phyloP scores from a whole-genome alignment of 2,797 vertebrate species.

The Tympanoctomys barrerae region DNA sequence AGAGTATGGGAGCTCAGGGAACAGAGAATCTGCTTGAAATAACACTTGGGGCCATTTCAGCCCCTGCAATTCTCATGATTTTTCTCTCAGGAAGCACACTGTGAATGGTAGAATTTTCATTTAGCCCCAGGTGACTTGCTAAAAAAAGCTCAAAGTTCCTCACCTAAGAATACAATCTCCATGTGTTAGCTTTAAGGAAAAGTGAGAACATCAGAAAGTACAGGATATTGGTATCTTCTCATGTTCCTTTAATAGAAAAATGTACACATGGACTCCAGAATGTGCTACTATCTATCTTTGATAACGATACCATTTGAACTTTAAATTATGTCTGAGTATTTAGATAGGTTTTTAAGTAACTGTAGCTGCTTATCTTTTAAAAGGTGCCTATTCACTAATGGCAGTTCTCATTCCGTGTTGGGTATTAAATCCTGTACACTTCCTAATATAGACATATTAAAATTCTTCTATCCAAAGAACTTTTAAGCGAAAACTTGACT shows the following conservation, averaged over 20 bases:
- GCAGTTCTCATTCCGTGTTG: slow-evolving; percentile 12
- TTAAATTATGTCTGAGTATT: slow-evolving; percentile 61
- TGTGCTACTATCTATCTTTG: not conserved
- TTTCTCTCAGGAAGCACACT: slow-evolving; percentile 45
- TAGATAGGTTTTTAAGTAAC: slow-evolving; percentile 58
- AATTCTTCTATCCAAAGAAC: slow-evolving; percentile 62
- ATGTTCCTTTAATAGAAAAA: not conserved
- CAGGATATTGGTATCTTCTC: not conserved
- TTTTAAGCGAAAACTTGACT: slow-evolving; percentile 54
- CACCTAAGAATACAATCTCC: slow-evolving; percentile 51
- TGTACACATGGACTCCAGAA: not conserved
- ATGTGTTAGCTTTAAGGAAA: slow-evolving; percentile 31
- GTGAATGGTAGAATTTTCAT: slow-evolving; percentile 32
- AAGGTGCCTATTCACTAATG: not conserved
- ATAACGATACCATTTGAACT: slow-evolving; percentile 56
- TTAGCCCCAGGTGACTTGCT: slow-evolving; percentile 58
- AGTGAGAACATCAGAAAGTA: slow-evolving; percentile 42
- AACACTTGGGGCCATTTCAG: not conserved
- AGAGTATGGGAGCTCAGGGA: not conserved
- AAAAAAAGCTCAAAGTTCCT: slow-evolving; percentile 59
- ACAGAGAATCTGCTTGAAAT: slow-evolving; percentile 23
- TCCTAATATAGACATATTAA: slow-evolving; percentile 41
- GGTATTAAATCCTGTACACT: slow-evolving; percentile 68
- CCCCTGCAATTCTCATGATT: not conserved
- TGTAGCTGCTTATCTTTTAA: slow-evolving; percentile 57